These are phyloP conservation scores for Rhingia rostrata DNA, from an alignment of 2,888 invertebrate genomes.

Conservation along the genomic window DNA sequence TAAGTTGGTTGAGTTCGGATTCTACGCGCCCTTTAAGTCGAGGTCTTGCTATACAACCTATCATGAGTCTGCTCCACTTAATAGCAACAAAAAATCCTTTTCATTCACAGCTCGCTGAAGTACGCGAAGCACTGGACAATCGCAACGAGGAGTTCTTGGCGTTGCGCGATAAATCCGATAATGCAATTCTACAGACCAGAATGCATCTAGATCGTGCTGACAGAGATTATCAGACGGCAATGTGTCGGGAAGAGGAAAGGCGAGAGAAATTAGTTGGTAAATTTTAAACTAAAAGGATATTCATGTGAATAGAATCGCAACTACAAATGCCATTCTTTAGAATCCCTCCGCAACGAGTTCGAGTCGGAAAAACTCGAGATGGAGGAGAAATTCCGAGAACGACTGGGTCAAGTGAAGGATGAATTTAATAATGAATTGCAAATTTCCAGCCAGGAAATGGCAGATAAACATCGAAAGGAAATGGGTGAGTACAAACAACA, in stretches of 20 bases:
- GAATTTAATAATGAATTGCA: constrained; percentile 82
- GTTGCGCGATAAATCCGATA: constrained; percentile 85
- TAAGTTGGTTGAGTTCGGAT: no score
- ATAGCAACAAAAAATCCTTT: not conserved
- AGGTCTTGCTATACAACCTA: no score
- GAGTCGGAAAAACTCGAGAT: constrained; percentile 89
- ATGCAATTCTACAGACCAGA: constrained; percentile 80
- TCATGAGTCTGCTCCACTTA: no score
- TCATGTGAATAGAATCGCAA: not conserved
- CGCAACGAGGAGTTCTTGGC: constrained; percentile 79
- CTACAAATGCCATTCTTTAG: constrained; percentile 36
- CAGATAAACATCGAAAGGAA: constrained; percentile 86
- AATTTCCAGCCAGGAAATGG: constrained; percentile 85
- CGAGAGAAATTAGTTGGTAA: constrained; percentile 80
- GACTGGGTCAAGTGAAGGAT: constrained; percentile 83
- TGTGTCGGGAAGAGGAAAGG: constrained; percentile 81
- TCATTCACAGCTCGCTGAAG: constrained; percentile 86
- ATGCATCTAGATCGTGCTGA: constrained; percentile 83
- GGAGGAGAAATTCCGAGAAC: constrained; percentile 89
- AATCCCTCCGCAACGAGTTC: constrained; percentile 84
- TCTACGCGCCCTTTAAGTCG: no score
- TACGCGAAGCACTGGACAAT: constrained; percentile 86
- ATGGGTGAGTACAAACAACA: constrained; percentile 84
- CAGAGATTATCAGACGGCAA: constrained; percentile 82
- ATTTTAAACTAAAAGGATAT: not conserved